Evolutionary conservation across 2,888 invertebrate species (phyloP).

Genomic region (Synanthedon vespiformis): DNA sequence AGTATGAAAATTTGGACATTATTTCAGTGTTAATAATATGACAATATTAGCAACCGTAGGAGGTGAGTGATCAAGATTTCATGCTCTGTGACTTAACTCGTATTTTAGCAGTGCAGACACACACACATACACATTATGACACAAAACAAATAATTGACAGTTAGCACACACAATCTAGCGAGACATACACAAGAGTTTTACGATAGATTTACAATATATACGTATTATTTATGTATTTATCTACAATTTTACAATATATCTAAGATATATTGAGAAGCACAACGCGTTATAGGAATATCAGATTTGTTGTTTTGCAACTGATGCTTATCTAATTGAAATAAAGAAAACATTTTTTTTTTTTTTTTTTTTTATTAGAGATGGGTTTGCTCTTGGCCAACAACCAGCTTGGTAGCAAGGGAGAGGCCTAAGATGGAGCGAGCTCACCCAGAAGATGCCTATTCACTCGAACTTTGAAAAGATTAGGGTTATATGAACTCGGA

Average conservation of each 20-base stretch:
- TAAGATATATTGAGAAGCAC: slow-evolving; percentile 4
- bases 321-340: background rate
- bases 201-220: slow-evolving; percentile 3
- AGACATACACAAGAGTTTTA: slow-evolving; percentile 28
- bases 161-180: slow-evolving; percentile 35
- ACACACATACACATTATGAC: slow-evolving; percentile 14
- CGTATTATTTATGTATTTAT: slow-evolving; percentile 2
- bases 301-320: background rate
- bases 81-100: background rate
- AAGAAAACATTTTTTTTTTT: background rate
- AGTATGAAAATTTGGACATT: too few species aligned
- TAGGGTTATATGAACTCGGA: too few species aligned
- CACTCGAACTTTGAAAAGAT: too few species aligned
- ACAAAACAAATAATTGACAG: slow-evolving; percentile 48
- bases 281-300: slow-evolving; percentile 7
- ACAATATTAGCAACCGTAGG: too few species aligned
- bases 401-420: too few species aligned
- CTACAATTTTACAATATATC: background rate
- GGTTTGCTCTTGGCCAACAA: too few species aligned
- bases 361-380: too few species aligned
- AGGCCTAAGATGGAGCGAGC: too few species aligned
- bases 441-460: too few species aligned
- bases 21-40: too few species aligned
- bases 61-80: too few species aligned
- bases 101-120: slow-evolving; percentile 2